These are phyloP conservation scores for Chauna torquata DNA, from an alignment of 2,113 vertebrate species.

Conservation along the genomic window DNA sequence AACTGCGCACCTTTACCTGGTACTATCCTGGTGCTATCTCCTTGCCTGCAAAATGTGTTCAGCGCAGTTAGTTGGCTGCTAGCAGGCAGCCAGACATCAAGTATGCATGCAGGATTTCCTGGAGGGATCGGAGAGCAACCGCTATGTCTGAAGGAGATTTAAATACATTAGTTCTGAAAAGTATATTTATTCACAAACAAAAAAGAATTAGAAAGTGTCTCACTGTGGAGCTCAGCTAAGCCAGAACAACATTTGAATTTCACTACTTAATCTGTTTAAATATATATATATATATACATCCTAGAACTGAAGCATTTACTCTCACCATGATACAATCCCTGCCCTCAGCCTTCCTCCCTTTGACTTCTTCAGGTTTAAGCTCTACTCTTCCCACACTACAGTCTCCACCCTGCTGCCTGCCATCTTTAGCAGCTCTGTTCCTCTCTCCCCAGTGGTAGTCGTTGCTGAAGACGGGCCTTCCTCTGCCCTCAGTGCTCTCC, in stretches of 20 bases:
- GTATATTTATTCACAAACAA: background rate
- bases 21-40: background rate
- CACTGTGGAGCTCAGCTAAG: background rate
- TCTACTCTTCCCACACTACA: background rate
- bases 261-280: background rate
- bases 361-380: background rate
- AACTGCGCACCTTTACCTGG: conserved; percentile 40
- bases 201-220: background rate
- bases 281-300: no score
- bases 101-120: background rate
- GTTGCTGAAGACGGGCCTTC: background rate
- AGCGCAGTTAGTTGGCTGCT: background rate
- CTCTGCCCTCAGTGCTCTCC: background rate
- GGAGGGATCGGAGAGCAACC: background rate
- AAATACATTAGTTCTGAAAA: background rate
- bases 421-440: background rate
- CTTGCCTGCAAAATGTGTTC: background rate
- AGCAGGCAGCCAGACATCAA: background rate
- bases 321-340: background rate
- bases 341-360: background rate
- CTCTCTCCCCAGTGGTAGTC: background rate
- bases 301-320: background rate
- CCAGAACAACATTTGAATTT: background rate
- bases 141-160: background rate
- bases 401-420: background rate